Evolutionary conservation across 92 coral and sea anemone genomes (phyloP).

Genomic region (Parazoanthus atlanticus): DNA sequence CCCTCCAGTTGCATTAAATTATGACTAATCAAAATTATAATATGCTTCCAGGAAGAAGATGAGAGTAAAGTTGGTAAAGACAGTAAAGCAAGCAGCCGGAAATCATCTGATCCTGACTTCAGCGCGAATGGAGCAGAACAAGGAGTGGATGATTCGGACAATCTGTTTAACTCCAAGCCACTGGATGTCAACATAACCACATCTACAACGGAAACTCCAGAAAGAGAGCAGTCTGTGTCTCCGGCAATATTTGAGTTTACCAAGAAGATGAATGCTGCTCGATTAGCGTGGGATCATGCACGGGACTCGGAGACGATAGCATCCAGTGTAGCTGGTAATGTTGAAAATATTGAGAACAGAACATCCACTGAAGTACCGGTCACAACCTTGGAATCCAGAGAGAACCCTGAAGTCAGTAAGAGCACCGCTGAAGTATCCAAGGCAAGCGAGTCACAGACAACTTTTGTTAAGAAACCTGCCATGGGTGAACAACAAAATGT

Average conservation of each 20-base stretch:
- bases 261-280: slow-evolving; percentile 85
- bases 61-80: slow-evolving; percentile 53
- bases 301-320: slow-evolving; percentile 64
- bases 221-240: slow-evolving; percentile 78
- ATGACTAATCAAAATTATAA: background rate
- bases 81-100: slow-evolving; percentile 61
- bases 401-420: slow-evolving; percentile 60
- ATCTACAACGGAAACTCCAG: slow-evolving; percentile 66
- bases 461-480: slow-evolving; percentile 76
- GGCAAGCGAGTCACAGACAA: slow-evolving; percentile 66
- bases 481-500: slow-evolving; percentile 92
- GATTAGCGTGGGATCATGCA: slow-evolving; percentile 79
- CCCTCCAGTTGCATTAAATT: background rate
- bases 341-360: slow-evolving; percentile 54
- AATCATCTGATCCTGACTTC: slow-evolving; percentile 76
- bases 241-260: slow-evolving; percentile 70
- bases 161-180: slow-evolving; percentile 65
- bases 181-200: slow-evolving; percentile 73
- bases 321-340: slow-evolving; percentile 52
- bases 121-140: slow-evolving; percentile 55
- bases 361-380: slow-evolving; percentile 58
- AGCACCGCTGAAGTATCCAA: slow-evolving; percentile 73
- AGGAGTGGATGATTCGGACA: slow-evolving; percentile 66
- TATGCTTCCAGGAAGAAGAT: slow-evolving; percentile 34
- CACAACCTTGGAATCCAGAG: slow-evolving; percentile 56